Evolutionary conservation across 1,140 invertebrate species (phyloP), one percentile per base, ranked within the genome.

Genomic region (Drosophila pallidifrons): DNA sequence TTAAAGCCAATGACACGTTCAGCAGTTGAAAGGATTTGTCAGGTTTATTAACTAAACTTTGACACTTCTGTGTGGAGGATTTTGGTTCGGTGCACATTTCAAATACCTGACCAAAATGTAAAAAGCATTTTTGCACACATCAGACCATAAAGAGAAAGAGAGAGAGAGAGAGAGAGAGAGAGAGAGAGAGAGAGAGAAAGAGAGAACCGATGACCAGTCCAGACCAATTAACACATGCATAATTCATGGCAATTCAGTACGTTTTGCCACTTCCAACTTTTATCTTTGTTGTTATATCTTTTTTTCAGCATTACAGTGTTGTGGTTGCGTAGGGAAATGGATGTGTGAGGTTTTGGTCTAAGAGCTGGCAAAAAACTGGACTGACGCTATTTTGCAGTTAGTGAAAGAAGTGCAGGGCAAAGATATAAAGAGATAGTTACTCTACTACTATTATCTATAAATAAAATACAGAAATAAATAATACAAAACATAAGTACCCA

Each of bases 211-310:
- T n/a, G 11, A 43, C 35, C 57, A 59, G 47, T 38, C 28, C 61
- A 70, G 64, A 60, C 28, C 73, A 79, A 79, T 79, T 64, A 79
- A 75, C 52, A 52, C 45, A 79, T 79, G 77, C 77, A 79, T 79
- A 38, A 79, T 79, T 79, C 70, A 79, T 63, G 61, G 32, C 59
- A 32, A 49, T 25, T 59, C 41, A 10, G 6, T 28, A 28, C 15
- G 35, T 5, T 38, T 57, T 20, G 46, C 13, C 46, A 47, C 46
- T 47, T 52, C 7, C 49, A 30, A 52, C 49, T 30, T 30, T 43
- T n/a, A 3, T 43, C 13, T 38, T 38, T 38, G 35, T 43, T 43
- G 3, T 43, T n/a, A 1, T 38, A 38, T 43, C 41, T 13, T n/a
- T 43, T 43, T 43, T 43, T 43, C 41, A 43, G 41, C 41, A 43